phyloP scores from a whole-genome alignment of 2,888 invertebrate species.

The Parapristionchus giblindavisi region DNA sequence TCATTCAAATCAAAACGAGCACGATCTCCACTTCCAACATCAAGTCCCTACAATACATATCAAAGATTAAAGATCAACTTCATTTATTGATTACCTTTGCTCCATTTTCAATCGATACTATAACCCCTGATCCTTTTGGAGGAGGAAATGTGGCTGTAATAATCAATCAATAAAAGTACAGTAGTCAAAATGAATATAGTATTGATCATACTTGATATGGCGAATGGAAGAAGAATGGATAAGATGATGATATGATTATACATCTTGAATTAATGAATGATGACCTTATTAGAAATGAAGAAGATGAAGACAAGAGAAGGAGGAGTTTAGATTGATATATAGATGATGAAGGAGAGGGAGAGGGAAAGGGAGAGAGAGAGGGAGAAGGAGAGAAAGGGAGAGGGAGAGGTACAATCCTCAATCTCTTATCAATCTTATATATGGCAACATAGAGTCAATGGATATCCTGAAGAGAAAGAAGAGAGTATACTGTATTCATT shows the following conservation, averaged over 20 bases:
- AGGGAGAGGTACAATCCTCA: not conserved
- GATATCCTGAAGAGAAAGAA: not conserved
- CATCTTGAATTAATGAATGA: too few species aligned
- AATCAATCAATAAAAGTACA: not conserved
- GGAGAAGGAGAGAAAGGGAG: not conserved
- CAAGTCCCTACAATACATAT: slow-evolving; percentile 14
- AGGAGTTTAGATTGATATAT: not conserved
- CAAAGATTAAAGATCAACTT: not conserved
- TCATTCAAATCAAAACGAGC: slow-evolving; percentile 24
- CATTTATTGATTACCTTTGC: not conserved
- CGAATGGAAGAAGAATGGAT: not conserved
- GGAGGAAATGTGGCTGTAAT: slow-evolving; percentile 23
- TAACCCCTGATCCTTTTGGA: slow-evolving; percentile 24
- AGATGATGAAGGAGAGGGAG: slow-evolving; percentile 19
- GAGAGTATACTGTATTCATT: not conserved
- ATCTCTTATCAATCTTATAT: not conserved
- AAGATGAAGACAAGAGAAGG: not conserved
- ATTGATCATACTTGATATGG: slow-evolving; percentile 3
- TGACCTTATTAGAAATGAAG: slow-evolving; percentile 12
- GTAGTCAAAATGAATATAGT: not conserved
- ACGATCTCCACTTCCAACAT: slow-evolving; percentile 20
- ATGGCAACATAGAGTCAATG: not conserved
- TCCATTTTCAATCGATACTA: slow-evolving; percentile 27
- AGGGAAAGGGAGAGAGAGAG: not conserved
- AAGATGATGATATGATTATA: too few species aligned